Evolutionary conservation across 2,113 vertebrate species (phyloP).

Genomic region (Chrysemys picta): DNA sequence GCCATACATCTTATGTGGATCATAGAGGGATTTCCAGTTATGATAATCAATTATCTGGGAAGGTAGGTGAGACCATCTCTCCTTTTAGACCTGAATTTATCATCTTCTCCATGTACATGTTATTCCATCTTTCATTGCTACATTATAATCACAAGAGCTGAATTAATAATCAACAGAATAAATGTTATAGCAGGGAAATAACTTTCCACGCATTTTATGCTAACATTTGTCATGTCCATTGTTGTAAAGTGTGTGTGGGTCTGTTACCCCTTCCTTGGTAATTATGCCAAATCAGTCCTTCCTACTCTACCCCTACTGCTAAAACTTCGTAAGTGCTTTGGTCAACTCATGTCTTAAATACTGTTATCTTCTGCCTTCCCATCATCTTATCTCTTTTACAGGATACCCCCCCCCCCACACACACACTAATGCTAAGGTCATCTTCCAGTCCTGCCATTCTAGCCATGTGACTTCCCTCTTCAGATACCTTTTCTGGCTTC

Average conservation of each 20-base stretch:
- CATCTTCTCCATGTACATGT: neutral
- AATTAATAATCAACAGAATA: neutral
- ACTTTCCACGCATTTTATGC: neutral
- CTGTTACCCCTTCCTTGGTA: neutral
- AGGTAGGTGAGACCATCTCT: neutral
- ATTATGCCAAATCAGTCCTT: neutral
- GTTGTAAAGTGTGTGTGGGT: fast-evolving
- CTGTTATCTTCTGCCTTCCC: neutral
- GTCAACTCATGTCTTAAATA: neutral
- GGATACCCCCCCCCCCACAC: neutral
- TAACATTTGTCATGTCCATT: neutral
- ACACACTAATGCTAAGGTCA: neutral
- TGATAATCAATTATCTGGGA: neutral
- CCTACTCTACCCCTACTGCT: neutral
- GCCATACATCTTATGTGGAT: neutral
- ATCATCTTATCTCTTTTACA: neutral
- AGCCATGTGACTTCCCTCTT: neutral
- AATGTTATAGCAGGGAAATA: neutral
- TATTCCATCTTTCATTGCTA: neutral
- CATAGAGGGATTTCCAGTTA: neutral
- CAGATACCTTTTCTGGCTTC: neutral
- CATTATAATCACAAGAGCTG: neutral
- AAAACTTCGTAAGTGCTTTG: neutral
- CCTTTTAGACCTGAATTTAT: slow-evolving; percentile 1
- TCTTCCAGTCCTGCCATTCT: neutral